Conservation (phyloP, 1,140 invertebrate genomes). For the Zaprionus ornatus region DNA sequence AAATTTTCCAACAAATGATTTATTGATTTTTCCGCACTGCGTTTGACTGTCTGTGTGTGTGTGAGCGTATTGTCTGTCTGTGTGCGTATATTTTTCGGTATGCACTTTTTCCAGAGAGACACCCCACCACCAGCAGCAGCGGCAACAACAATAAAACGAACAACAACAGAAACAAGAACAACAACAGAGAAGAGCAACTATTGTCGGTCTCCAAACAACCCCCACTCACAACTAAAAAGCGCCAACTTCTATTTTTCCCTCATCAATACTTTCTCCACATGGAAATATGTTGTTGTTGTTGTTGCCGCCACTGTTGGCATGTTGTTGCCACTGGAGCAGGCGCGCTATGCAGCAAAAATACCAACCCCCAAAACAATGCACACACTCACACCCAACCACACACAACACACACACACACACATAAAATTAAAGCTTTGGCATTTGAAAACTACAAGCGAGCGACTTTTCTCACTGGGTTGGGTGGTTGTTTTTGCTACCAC, state of each 20-base stretch:
- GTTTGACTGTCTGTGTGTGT: conserved; percentile 40
- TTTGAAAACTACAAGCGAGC: conserved; percentile 72
- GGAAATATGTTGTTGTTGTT: conserved; percentile 50
- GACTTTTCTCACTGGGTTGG: conserved; percentile 47
- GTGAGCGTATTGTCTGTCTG: conserved; percentile 42
- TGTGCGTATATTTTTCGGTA: conserved; percentile 77
- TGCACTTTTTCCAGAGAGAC: conserved; percentile 81
- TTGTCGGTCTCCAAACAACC: conserved; percentile 57
- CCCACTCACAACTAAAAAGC: conserved; percentile 78
- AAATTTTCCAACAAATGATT: conserved; percentile 76
- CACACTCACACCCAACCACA: conserved; percentile 42
- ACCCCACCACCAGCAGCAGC: conserved; percentile 45
- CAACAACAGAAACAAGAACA: conserved; percentile 5
- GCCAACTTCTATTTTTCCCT: conserved; percentile 82
- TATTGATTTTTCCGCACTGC: conserved; percentile 80
- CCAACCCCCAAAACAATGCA: conserved; percentile 60
- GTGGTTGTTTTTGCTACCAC: conserved; percentile 68
- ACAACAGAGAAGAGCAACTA: conserved; percentile 29
- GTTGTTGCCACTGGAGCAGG: conserved; percentile 68
- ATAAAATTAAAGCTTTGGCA: conserved; percentile 70
- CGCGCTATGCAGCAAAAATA: conserved; percentile 68
- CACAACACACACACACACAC: conserved; percentile 25
- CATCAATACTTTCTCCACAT: conserved; percentile 70
- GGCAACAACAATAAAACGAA: conserved; percentile 8
- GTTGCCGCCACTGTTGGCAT: conserved; percentile 50